phyloP scores from a whole-genome alignment of 2,113 vertebrate species.

The Serilophus lunatus region DNA sequence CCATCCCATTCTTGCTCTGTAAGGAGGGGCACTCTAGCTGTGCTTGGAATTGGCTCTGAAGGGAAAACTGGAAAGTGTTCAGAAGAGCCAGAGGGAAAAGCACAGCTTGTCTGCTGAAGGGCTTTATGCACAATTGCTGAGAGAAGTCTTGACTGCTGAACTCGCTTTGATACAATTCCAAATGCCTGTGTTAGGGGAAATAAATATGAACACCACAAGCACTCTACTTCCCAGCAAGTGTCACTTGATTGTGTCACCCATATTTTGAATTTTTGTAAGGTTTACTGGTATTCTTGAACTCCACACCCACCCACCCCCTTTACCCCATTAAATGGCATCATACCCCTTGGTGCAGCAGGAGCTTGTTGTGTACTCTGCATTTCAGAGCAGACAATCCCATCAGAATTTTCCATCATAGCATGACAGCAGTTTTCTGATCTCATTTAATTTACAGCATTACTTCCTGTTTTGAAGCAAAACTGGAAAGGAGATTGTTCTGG shows the following conservation, averaged over 20 bases:
- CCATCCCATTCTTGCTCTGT: neutral
- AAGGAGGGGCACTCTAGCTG: neutral
- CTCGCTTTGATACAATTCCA: neutral
- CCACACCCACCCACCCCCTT: neutral
- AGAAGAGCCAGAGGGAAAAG: neutral
- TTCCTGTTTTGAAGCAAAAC: slow-evolving; percentile 30
- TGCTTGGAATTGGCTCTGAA: neutral
- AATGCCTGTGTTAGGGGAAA: neutral
- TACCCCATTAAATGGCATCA: rapidly evolving
- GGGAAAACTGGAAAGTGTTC: neutral
- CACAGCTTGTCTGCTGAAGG: neutral
- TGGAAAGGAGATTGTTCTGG: neutral
- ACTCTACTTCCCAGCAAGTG: neutral
- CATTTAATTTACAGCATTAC: neutral
- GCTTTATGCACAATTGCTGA: rapidly evolving
- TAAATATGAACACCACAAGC: neutral
- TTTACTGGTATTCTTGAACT: neutral
- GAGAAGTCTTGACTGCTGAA: neutral
- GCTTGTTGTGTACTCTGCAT: neutral
- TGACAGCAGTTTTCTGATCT: neutral
- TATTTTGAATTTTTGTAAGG: neutral
- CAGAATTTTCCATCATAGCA: neutral
- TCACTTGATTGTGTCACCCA: neutral
- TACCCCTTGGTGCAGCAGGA: neutral
- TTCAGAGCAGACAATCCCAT: neutral